Conservation (phyloP, 2,888 invertebrate genomes). For the Zaprionus bogoriensis region DNA sequence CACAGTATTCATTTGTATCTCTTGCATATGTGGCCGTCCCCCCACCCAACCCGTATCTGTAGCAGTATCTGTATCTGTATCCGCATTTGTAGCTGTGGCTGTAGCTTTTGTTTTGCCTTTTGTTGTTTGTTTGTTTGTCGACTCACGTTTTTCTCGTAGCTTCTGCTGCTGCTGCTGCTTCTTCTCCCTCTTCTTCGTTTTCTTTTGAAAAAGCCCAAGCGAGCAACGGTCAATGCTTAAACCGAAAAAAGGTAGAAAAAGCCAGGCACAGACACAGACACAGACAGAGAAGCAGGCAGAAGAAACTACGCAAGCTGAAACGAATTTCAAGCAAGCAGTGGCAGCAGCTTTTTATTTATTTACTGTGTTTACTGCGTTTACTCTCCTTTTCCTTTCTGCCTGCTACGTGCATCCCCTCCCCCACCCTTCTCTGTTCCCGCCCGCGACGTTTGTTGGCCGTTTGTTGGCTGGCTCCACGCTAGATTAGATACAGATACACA, state of each 20-base stretch:
- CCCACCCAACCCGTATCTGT: constrained; percentile 38
- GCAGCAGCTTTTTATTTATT: constrained; percentile 60
- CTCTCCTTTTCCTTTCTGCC: constrained; percentile 61
- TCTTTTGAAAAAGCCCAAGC: constrained; percentile 23
- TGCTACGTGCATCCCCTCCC: constrained; percentile 48
- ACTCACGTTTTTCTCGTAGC: constrained; percentile 61
- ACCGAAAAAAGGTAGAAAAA: constrained; percentile 25
- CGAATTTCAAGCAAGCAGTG: constrained; percentile 44
- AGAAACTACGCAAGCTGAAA: constrained; percentile 38
- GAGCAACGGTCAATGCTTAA: constrained; percentile 50
- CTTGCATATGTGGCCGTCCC: constrained; percentile 29
- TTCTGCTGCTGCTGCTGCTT: too few relatives aligned
- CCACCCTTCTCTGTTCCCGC: too few relatives aligned
- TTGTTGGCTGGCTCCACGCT: constrained; percentile 62
- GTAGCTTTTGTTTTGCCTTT: constrained; percentile 41
- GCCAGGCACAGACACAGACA: constrained; percentile 1
- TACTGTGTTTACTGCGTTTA: constrained; percentile 63
- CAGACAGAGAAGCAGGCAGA: neutral
- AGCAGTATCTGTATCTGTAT: constrained; percentile 45
- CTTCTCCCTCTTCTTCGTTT: too few relatives aligned
- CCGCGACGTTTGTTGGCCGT: constrained; percentile 34
- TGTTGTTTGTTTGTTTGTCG: constrained; percentile 28
- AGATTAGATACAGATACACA: constrained; percentile 74
- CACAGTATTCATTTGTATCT: constrained; percentile 50
- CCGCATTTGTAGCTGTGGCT: constrained; percentile 38